A percentile compares a stretch with the other conserved stretches of the same genome.
These are phyloP conservation scores for Merodon equestris DNA, from an alignment of 2,888 invertebrate species.

Conservation along the genomic window DNA sequence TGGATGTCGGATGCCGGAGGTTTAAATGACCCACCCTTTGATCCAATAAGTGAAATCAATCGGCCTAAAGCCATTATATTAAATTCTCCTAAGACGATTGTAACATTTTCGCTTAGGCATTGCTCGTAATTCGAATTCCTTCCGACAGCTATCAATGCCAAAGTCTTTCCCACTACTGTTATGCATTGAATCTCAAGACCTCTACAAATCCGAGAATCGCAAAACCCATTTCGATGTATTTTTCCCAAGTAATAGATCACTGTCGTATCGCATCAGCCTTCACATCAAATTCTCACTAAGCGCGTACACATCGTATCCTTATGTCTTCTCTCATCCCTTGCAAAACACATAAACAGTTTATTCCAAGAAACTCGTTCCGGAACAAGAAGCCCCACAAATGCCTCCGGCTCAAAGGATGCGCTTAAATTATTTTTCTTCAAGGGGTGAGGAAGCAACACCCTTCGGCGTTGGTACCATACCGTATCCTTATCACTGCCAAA, in stretches of 20 bases:
- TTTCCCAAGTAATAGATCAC: conserved; percentile 40
- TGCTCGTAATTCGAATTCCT: too few relatives aligned
- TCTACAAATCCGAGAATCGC: conserved; percentile 15
- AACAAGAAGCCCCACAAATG: conserved; percentile 31
- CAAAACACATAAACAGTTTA: conserved; percentile 12
- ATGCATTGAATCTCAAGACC: conserved; percentile 3
- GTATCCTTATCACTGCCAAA: conserved; percentile 42
- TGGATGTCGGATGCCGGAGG: too few relatives aligned
- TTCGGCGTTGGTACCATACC: conserved; percentile 12
- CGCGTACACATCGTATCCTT: not conserved
- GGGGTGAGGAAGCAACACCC: conserved; percentile 17
- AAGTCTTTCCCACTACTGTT: not conserved
- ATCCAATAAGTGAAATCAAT: too few relatives aligned
- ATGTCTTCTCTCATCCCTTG: not conserved
- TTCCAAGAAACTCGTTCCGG: not conserved
- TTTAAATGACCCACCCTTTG: too few relatives aligned
- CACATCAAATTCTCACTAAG: conserved; percentile 10
- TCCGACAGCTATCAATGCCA: too few relatives aligned
- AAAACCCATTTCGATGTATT: conserved; percentile 13
- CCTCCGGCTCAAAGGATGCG: conserved; percentile 22
- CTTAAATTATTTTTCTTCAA: conserved; percentile 34
- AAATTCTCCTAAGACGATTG: too few relatives aligned
- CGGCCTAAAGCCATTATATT: too few relatives aligned
- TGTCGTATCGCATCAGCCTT: conserved; percentile 34
- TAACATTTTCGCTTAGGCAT: too few relatives aligned